Conservation (phyloP, 2,888 invertebrate genomes). For the Athalia cordata region DNA sequence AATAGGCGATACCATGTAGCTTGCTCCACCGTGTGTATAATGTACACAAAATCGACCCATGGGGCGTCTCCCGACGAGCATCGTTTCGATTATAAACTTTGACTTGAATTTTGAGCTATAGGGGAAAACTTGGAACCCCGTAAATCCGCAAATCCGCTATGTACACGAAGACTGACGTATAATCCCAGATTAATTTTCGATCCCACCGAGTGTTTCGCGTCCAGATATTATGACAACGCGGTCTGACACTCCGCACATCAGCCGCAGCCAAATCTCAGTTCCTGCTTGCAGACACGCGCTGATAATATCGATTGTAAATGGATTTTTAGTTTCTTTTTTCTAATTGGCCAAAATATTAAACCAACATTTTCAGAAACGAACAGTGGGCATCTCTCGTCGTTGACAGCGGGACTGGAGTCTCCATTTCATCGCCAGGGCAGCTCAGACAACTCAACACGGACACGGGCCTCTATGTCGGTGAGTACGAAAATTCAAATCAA, state of each 20-base stretch:
- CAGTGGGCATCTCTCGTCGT: constrained; percentile 91
- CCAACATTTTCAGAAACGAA: constrained; percentile 80
- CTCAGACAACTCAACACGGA: constrained; percentile 90
- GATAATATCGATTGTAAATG: not conserved
- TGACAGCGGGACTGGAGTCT: constrained; percentile 89
- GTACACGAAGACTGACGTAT: constrained; percentile 34
- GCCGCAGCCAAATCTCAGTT: constrained; percentile 5
- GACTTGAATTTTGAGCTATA: not conserved
- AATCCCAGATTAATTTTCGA: constrained; percentile 11
- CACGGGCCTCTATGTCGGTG: constrained; percentile 93
- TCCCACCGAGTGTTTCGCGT: constrained; percentile 7
- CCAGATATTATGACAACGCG: not conserved
- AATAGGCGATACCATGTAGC: too few relatives aligned
- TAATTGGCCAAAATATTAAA: not conserved
- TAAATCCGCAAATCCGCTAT: constrained; percentile 17
- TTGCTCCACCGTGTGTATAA: too few relatives aligned
- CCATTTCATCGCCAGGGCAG: constrained; percentile 89
- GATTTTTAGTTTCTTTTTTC: not conserved
- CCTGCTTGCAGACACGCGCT: not conserved
- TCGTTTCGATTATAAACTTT: not conserved
- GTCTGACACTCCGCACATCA: too few relatives aligned
- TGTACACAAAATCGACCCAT: too few relatives aligned
- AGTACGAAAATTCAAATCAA: constrained; percentile 57
- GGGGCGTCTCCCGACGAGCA: too few relatives aligned
- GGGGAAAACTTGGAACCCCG: not conserved